Evolutionary conservation across 1,140 invertebrate species (phyloP).

Genomic region (Caenorhabditis briggsae): DNA sequence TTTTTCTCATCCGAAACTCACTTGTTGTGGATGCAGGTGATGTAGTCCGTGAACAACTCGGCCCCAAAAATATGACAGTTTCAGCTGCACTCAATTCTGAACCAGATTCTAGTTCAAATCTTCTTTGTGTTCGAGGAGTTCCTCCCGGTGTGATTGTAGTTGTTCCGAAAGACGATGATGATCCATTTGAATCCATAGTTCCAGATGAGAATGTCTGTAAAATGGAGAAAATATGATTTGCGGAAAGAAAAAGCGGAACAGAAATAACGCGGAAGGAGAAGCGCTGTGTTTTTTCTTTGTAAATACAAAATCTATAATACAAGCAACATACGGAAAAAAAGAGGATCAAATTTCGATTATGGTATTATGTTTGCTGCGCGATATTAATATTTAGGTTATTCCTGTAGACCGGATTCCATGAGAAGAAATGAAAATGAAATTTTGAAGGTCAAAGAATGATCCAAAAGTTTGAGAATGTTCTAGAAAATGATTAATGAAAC

Average conservation of each 20-base stretch:
- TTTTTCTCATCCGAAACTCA: conserved; percentile 19
- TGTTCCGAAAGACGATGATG: conserved; percentile 19
- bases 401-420: conserved; percentile 18
- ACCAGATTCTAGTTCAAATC: conserved; percentile 52
- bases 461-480: too few relatives aligned
- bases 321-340: conserved; percentile 34
- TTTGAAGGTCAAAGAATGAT: conserved; percentile 32
- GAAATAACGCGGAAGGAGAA: conserved; percentile 21
- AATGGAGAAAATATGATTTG: neutral
- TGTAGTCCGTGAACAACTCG: conserved; percentile 6
- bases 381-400: conserved; percentile 45
- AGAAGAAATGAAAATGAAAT: neutral
- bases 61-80: conserved; percentile 62
- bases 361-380: conserved; percentile 36
- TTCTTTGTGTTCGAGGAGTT: conserved; percentile 21
- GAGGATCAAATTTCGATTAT: conserved; percentile 55
- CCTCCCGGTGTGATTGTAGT: conserved; percentile 50
- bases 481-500: neutral
- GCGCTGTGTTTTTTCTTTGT: conserved; percentile 26
- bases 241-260: neutral
- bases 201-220: conserved; percentile 15
- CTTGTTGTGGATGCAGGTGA: conserved; percentile 50
- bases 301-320: conserved; percentile 26
- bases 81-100: conserved; percentile 59
- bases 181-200: conserved; percentile 41